Conservation (phyloP, 2,797 vertebrate species). For the Botia kubotai region DNA sequence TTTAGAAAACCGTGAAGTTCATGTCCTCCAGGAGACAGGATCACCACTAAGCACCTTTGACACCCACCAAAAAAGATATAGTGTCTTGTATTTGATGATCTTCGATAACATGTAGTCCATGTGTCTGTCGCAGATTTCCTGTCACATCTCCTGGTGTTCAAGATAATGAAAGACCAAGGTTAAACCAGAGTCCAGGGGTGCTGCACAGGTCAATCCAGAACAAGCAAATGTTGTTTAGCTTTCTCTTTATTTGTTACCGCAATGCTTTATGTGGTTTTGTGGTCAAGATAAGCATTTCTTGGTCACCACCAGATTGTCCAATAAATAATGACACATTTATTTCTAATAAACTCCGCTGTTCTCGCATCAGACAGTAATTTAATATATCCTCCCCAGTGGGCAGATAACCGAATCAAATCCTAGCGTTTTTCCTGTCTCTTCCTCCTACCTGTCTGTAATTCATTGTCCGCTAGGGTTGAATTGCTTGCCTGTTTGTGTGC, state of each 20-base stretch:
- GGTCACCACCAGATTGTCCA: background rate
- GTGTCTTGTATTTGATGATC: slow-evolving; percentile 27
- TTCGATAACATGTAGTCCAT: background rate
- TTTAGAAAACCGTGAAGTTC: slow-evolving; percentile 42
- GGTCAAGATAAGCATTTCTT: background rate
- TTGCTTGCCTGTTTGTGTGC: background rate
- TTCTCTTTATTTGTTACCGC: background rate
- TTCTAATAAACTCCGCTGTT: background rate
- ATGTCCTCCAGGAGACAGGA: slow-evolving; percentile 23
- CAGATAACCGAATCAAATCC: background rate
- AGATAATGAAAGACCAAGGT: slow-evolving; percentile 16
- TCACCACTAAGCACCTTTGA: slow-evolving; percentile 17
- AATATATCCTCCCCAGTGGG: background rate
- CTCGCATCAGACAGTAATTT: background rate
- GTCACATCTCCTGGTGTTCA: slow-evolving; percentile 27
- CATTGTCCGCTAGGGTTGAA: background rate
- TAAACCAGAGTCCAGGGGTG: slow-evolving; percentile 6
- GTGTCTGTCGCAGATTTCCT: background rate
- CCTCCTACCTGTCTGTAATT: background rate
- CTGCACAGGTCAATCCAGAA: background rate
- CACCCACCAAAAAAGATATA: slow-evolving; percentile 32
- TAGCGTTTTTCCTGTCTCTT: background rate
- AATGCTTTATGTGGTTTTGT: background rate
- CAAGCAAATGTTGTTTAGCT: slow-evolving; percentile 19
- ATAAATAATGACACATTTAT: background rate